Evolutionary conservation across 53 echinoderm and acorn worm species (phyloP).

Genomic region (Hippasteria phrygiana): DNA sequence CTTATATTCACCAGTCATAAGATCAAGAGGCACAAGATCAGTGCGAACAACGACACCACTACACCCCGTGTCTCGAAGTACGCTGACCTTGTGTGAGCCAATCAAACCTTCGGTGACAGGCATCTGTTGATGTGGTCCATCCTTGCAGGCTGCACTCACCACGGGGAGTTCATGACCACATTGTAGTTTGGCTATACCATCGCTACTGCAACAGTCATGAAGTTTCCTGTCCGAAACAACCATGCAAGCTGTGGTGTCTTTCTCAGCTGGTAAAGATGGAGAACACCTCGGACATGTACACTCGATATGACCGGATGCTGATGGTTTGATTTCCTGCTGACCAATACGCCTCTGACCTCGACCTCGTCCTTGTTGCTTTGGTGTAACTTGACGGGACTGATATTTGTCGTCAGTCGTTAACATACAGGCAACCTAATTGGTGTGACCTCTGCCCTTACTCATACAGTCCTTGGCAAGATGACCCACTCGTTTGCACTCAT

Average conservation of each 20-base stretch:
- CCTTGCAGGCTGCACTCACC: slow-evolving; percentile 6
- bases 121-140: neutral
- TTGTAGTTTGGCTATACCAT: neutral
- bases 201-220: neutral
- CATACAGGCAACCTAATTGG: neutral
- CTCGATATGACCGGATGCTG: neutral
- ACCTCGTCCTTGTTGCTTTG: neutral
- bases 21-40: neutral
- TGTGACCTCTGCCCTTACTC: neutral
- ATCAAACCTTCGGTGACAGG: slow-evolving; percentile 14
- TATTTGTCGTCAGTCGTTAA: neutral
- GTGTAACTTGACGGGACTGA: neutral
- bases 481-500: neutral
- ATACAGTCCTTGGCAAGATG: slow-evolving; percentile 12
- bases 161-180: slow-evolving; percentile 13
- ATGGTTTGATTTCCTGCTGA: neutral
- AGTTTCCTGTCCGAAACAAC: neutral
- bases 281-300: neutral
- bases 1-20: slow-evolving; percentile 9
- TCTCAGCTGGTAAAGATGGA: neutral
- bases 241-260: neutral
- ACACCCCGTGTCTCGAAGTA: slow-evolving; percentile 70
- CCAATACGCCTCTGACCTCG: neutral
- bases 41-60: slow-evolving; percentile 60
- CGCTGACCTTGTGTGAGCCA: slow-evolving; percentile 3